Evolutionary conservation across 2,797 vertebrate species (phyloP), one percentile per base, ranked within the genome.

Genomic region (Mormyrops boulengeri): DNA sequence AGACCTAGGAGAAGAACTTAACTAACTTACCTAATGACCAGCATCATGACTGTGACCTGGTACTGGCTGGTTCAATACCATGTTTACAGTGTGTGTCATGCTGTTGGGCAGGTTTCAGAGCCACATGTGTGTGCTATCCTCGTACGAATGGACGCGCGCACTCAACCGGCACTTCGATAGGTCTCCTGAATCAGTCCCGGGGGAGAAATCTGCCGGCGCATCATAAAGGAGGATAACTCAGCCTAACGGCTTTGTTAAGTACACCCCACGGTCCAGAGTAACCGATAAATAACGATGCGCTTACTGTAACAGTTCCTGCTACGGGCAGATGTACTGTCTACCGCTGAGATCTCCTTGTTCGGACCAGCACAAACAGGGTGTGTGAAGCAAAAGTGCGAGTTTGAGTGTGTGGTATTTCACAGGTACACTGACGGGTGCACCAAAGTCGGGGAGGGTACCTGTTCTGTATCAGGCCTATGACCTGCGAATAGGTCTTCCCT

Each of bases 401-500:
- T 30, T 69, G 9, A 30, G 62, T 30, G 62, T 69, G 19, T 69
- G 34, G 44, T 9, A 44, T 44, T 80, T 19, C 38, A n/a, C 17
- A 80, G 38, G 38, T 41, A 44, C 38, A 44, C 2, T 9, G 38
- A 44, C 2, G 19, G 34, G 38, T 17, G 34, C 38, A 80, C 14
- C 34, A 0, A 69, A 44, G 62, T 4, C 2, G 0, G 50, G 26
- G 17, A 11, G 90, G 95, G 95, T 94, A 99, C 98, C 98, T 99
- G 97, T 99, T 98, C 93, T 99, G 98, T 94, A 99, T 99, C 95
- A 99, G 95, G 92, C 97, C 97, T 91, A 99, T 99, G 90, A 99
- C 98, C 95, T 99, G 98, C 53, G 98, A 99, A 93, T 99, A 99
- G 0, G 98, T 99, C 93, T 99, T 99, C 87, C 98, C 98, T 88